Evolutionary conservation across 2,797 vertebrate genomes (phyloP).

Genomic region (Danio kyathit): DNA sequence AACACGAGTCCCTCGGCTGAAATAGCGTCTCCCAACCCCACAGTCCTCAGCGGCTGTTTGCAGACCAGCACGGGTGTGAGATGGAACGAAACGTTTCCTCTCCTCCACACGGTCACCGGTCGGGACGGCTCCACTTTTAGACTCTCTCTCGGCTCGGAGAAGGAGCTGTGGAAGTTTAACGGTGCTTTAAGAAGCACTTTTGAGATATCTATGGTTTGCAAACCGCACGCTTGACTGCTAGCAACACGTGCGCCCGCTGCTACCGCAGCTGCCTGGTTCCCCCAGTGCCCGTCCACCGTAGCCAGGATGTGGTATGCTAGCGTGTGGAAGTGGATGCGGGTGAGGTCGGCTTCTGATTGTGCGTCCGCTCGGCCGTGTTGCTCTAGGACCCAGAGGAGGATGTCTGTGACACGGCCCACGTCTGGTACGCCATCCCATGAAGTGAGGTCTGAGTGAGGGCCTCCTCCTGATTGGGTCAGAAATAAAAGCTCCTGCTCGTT

Average conservation of each 20-base stretch:
- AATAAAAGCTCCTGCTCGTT: slow-evolving; percentile 98
- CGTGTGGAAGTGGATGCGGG: slow-evolving; percentile 96
- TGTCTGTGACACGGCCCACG: slow-evolving; percentile 91
- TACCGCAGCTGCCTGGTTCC: slow-evolving; percentile 90
- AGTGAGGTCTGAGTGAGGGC: slow-evolving; percentile 85
- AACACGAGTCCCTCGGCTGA: slow-evolving; percentile 95
- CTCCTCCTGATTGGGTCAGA: slow-evolving; percentile 87
- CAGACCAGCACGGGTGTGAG: slow-evolving; percentile 93
- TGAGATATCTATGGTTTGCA: slow-evolving; percentile 78
- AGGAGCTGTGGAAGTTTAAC: slow-evolving; percentile 85
- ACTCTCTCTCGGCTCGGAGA: slow-evolving; percentile 71
- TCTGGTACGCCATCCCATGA: slow-evolving; percentile 90
- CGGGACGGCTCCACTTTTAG: slow-evolving; percentile 81
- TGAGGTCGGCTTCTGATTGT: slow-evolving; percentile 84
- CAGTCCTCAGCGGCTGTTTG: slow-evolving; percentile 90
- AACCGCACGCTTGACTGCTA: slow-evolving; percentile 90
- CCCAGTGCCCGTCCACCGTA: slow-evolving; percentile 93
- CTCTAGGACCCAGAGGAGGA: slow-evolving; percentile 94
- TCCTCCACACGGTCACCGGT: slow-evolving; percentile 86
- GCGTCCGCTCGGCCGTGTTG: slow-evolving; percentile 79
- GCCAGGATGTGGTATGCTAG: slow-evolving; percentile 93
- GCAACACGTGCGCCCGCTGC: slow-evolving; percentile 91
- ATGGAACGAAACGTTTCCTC: slow-evolving; percentile 88
- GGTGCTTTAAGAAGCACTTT: slow-evolving; percentile 88
- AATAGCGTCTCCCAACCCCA: slow-evolving; percentile 95